Evolutionary conservation across 2,888 invertebrate genomes (phyloP), one percentile per base, ranked within the genome.

Genomic region (Schrankia costaestrigalis): DNA sequence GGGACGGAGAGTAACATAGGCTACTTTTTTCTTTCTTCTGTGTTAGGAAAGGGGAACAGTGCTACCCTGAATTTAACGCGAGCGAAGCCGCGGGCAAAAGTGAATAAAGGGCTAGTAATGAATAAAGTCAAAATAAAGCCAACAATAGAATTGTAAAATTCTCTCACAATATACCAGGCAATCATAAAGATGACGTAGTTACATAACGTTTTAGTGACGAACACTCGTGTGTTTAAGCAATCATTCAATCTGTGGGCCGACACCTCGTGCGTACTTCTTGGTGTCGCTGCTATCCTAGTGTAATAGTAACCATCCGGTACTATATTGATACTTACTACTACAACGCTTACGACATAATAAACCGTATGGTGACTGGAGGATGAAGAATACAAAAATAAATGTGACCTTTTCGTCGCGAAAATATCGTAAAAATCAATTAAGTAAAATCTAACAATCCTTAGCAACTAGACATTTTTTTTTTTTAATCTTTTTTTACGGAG

Each of bases 171-270:
- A 11, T 38, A 58, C 47, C 35, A 45, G 45, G 56, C 35, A 36
- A 35, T 40, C 46, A 53, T 41, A 48, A 38, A 26, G 17, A 14
- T 22, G 17, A 30, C 11, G 31, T 35, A 33, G 44, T 61, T 61
- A 46, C 32, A 46, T 37, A 56, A 48, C 45, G 42, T 31, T 44
- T 42, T 37, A 42, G 46, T 45, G 42, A 38, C 45, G 33, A 40
- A 35, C 27, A 34, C 40, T 52, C 41, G 44, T 27, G 38, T 55
- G 53, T 46, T 48, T 44, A 31, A 40, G 55, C 58, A 57, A 61
- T 57, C 62, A 60, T 57, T 47, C 55, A 60, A 61, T 57, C 41
- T 31, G 41, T 35, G 36, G 26, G 21, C 35, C 38, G 46, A 47
- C 47, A 47, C 43, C 34, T 46, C 32, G 10, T 12, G 23, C 31